These are phyloP conservation scores for Edolisoma coerulescens DNA, from an alignment of 2,113 vertebrate genomes.

Conservation along the genomic window DNA sequence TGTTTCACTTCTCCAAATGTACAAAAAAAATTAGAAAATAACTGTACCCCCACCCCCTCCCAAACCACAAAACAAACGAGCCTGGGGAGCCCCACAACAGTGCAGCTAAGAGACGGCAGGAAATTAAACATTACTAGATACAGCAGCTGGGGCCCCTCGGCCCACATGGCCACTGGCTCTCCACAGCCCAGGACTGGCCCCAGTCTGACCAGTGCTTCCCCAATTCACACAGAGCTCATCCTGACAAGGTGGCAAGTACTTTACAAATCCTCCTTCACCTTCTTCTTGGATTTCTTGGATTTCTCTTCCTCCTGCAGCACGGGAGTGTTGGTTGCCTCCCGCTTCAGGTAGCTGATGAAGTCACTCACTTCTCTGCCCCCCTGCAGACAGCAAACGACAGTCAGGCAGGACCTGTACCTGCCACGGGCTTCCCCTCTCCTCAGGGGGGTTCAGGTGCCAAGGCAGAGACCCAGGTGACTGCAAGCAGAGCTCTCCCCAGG, in stretches of 20 bases:
- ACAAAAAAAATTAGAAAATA: constrained; percentile 86
- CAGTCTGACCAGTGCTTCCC: constrained; percentile 50
- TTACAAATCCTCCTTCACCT: constrained; percentile 82
- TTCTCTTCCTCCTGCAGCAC: constrained; percentile 86
- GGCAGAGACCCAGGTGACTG: not conserved
- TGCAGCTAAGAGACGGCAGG: constrained; percentile 74
- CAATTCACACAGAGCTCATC: constrained; percentile 49
- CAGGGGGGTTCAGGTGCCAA: not conserved
- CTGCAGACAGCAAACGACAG: constrained; percentile 65
- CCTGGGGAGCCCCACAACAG: constrained; percentile 74
- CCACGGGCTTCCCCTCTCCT: accelerated
- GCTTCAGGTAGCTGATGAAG: constrained; percentile 93
- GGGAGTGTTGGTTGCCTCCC: constrained; percentile 84
- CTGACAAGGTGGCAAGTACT: constrained; percentile 32
- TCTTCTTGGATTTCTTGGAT: constrained; percentile 91
- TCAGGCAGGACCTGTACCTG: not conserved
- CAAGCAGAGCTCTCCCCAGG: not conserved
- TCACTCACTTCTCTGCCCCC: constrained; percentile 94
- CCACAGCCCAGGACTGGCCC: constrained; percentile 35
- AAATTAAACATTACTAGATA: constrained; percentile 70
- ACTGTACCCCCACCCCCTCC: constrained; percentile 55
- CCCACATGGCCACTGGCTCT: constrained; percentile 7
- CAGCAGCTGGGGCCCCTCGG: constrained; percentile 60
- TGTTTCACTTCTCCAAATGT: constrained; percentile 80
- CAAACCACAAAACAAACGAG: constrained; percentile 68